Conservation (phyloP, 2,113 vertebrate genomes). For the Daubentonia madagascariensis region DNA sequence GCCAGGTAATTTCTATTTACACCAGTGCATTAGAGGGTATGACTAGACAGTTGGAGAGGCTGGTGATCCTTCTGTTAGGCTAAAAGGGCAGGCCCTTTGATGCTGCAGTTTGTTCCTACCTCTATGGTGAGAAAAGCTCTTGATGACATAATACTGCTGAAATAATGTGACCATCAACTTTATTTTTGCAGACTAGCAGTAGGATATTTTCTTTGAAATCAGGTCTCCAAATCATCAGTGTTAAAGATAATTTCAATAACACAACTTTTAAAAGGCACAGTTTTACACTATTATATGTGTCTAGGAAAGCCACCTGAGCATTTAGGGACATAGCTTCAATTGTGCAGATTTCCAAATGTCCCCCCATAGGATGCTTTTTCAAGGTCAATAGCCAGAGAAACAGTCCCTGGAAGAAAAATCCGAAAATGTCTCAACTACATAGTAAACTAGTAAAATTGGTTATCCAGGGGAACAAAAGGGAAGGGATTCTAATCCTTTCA, state of each 20-base stretch:
- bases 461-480: too few relatives aligned
- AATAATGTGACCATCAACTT: not conserved
- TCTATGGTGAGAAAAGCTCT: not conserved
- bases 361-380: not conserved
- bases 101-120: not conserved
- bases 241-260: not conserved
- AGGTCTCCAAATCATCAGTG: not conserved
- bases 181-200: not conserved
- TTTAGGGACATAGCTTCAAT: too few relatives aligned
- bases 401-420: not conserved
- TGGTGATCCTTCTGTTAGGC: not conserved
- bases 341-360: not conserved
- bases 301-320: not conserved
- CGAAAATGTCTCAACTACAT: not conserved
- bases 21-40: accelerated
- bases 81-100: not conserved
- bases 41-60: too few relatives aligned
- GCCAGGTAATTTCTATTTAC: not conserved
- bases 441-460: not conserved
- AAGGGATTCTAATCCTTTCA: not conserved
- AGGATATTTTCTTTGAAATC: not conserved
- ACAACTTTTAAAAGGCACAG: not conserved
- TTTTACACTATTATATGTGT: accelerated
- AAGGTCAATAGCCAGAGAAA: not conserved
- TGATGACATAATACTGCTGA: not conserved